Conservation (phyloP, 2,113 vertebrate species). For the Phalacrocorax carbo region DNA sequence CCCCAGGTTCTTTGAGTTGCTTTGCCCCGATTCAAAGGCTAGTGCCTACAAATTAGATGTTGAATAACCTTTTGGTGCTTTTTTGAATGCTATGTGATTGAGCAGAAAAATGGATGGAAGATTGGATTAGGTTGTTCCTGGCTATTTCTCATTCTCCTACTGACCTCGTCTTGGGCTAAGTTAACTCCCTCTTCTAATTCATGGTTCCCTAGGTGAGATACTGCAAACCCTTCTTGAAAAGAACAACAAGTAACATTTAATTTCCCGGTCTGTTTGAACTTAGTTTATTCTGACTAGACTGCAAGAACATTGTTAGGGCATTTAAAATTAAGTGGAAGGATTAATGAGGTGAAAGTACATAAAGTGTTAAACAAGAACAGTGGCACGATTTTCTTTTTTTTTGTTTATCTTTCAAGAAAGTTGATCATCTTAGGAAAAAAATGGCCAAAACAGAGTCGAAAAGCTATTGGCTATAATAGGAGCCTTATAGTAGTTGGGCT, state of each 20-base stretch:
- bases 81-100: neutral
- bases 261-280: neutral
- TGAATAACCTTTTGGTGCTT: slow-evolving; percentile 8
- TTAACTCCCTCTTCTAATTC: slow-evolving; percentile 16
- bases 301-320: neutral
- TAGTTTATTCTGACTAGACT: neutral
- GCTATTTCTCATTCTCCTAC: slow-evolving; percentile 3
- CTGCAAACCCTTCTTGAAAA: neutral
- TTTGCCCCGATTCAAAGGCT: slow-evolving; percentile 43
- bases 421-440: neutral
- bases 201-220: neutral
- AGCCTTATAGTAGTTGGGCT: neutral
- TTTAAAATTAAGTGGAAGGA: neutral
- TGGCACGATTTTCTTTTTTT: neutral
- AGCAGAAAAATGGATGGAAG: slow-evolving; percentile 33
- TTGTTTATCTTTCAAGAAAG: neutral
- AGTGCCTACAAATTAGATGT: neutral
- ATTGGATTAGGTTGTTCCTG: neutral
- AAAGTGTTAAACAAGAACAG: neutral
- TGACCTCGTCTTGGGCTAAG: neutral
- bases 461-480: neutral
- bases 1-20: neutral
- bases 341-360: neutral
- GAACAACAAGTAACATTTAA: neutral
- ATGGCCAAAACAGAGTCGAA: neutral